A percentile compares a stretch with the other conserved stretches of the same genome.
These are phyloP conservation scores for Vanacampus margaritifer DNA, from an alignment of 2,113 vertebrate species.

Conservation along the genomic window DNA sequence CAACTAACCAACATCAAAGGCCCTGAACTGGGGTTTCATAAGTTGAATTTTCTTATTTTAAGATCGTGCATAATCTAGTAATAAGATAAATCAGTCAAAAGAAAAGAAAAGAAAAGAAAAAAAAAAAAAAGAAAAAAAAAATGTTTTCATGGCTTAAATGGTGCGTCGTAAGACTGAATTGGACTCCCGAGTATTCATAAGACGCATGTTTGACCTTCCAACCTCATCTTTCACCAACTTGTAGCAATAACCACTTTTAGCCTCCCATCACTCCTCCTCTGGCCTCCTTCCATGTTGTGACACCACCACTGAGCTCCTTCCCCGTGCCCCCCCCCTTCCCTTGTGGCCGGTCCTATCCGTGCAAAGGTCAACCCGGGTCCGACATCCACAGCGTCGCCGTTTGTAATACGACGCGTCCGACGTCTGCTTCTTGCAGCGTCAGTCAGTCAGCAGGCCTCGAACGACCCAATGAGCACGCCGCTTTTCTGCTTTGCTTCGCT, in stretches of 20 bases:
- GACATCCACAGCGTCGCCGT: slow-evolving; percentile 47
- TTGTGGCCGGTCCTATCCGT: slow-evolving; percentile 33
- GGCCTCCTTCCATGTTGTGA: slow-evolving; percentile 19
- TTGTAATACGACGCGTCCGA: slow-evolving; percentile 56
- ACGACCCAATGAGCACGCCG: slow-evolving; percentile 35
- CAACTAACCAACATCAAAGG: no score
- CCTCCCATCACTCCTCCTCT: slow-evolving; percentile 32
- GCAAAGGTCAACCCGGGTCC: slow-evolving; percentile 60
- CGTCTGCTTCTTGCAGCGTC: slow-evolving; percentile 61
- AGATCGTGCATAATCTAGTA: no score
- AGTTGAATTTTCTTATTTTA: no score
- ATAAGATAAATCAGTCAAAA: no score
- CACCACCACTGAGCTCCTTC: slow-evolving; percentile 28
- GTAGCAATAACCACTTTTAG: slow-evolving; percentile 38
- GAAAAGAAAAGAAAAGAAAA: no score
- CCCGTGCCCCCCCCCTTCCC: not conserved
- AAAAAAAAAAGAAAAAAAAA: not conserved
- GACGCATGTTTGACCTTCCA: not conserved
- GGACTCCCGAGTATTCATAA: not conserved
- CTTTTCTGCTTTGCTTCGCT: slow-evolving; percentile 8
- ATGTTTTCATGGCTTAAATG: not conserved
- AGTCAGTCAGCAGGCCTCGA: slow-evolving; percentile 42
- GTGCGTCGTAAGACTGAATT: not conserved
- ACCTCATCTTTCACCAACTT: slow-evolving; percentile 18
- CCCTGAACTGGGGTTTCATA: no score